Base-by-base conservation (phyloP, 1,140 invertebrate species). In the Wiebesia pumilae region DNA sequence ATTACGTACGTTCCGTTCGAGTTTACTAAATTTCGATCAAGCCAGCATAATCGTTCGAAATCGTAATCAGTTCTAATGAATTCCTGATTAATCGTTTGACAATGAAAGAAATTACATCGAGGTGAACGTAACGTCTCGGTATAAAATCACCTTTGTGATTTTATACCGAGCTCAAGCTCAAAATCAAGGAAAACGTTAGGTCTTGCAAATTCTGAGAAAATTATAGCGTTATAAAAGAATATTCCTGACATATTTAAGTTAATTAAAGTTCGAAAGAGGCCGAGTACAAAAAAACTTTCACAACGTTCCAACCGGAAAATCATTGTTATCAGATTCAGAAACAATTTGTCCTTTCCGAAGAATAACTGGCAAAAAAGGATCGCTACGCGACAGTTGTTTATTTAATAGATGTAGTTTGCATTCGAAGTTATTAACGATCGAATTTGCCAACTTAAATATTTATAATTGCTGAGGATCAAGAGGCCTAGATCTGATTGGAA, bases 241-340 rank as follows among this genome's bases (percentile, higher is more conserved):
- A 40, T 73, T 73, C 19, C 16, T 38, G 35, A 40, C 7, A 38
- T 4, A 75, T 43, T 43, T 21, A 75, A 9, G 47, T 27, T 27
- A 47, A 47, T 40, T n/a, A n/a, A n/a, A 38, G 19, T 10, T 40
- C 12, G 40, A 47, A 77, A 47, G 40, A 77, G 40, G 40, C 4
- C 9, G 24, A 54, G 12, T n/a, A 9, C 9, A 79, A 51, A 54
- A 79, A 35, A 33, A 77, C 47, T 77, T 51, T 79, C 47, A 6
- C 51, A 54, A 12, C 58, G 47, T 51, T 43, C 43, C 51, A 51
- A 51, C 47, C n/a, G 75, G n/a, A 77, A 77, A 77, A 79, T 79
- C 77, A 54, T 79, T 79, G 12, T 79, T 79, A 58, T 79, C 77
- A 79, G 43, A 54, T 58, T n/a, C 21, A 33, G 30, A 79, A 54